phyloP scores from a whole-genome alignment of 2,888 invertebrate genomes.

The Pomacea canaliculata region DNA sequence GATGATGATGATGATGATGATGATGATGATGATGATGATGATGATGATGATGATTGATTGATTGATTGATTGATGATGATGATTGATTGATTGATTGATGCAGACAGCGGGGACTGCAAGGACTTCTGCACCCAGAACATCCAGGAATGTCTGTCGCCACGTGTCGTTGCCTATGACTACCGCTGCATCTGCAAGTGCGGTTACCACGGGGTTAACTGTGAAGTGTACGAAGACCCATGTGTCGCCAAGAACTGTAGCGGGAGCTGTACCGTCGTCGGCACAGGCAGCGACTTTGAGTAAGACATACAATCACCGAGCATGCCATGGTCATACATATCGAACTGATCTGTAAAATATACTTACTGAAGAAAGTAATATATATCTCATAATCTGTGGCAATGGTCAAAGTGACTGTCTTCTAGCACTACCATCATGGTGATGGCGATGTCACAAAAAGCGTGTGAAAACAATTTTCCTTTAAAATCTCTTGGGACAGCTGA shows the following conservation, averaged over 20 bases:
- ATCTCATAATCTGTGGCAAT: too few relatives aligned
- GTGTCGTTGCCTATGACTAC: neutral
- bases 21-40: neutral
- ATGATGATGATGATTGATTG: neutral
- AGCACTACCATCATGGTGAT: too few relatives aligned
- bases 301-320: neutral
- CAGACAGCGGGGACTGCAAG: neutral
- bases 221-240: slow-evolving; percentile 19
- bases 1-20: neutral
- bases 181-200: slow-evolving; percentile 9
- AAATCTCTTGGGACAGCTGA: too few relatives aligned
- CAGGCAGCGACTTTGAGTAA: slow-evolving; percentile 1
- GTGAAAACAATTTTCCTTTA: too few relatives aligned
- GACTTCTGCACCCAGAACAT: neutral
- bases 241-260: neutral
- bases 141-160: neutral
- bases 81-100: too few relatives aligned
- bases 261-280: neutral
- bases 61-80: neutral
- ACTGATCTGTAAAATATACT: too few relatives aligned
- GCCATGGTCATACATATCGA: too few relatives aligned
- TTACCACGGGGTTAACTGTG: slow-evolving; percentile 18
- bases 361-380: too few relatives aligned
- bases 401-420: too few relatives aligned
- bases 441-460: too few relatives aligned